Evolutionary conservation across 2,888 invertebrate species (phyloP).

Genomic region (Drosophila mimetica): DNA sequence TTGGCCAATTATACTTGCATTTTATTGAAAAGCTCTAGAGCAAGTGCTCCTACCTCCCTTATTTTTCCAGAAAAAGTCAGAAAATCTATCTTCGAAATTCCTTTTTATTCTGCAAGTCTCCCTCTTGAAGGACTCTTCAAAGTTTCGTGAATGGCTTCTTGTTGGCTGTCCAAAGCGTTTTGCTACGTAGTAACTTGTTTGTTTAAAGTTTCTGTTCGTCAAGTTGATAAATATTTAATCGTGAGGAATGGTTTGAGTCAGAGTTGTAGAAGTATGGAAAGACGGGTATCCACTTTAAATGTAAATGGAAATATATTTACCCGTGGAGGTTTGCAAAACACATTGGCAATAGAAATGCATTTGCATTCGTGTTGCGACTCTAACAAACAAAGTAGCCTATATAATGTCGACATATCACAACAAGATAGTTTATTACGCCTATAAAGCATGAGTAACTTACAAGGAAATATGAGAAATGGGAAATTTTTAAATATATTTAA

Average conservation of each 20-base stretch:
- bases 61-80: neutral
- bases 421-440: neutral
- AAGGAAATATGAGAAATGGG: neutral
- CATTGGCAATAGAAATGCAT: slow-evolving; percentile 13
- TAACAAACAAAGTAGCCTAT: neutral
- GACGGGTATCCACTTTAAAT: slow-evolving; percentile 27
- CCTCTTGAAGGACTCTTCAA: slow-evolving; percentile 8
- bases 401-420: neutral
- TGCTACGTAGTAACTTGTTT: slow-evolving; percentile 21
- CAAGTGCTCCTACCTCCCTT: slow-evolving; percentile 9
- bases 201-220: slow-evolving; percentile 29
- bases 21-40: slow-evolving; percentile 8
- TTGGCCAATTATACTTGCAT: slow-evolving; percentile 24
- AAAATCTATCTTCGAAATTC: neutral
- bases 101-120: neutral
- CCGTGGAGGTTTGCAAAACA: slow-evolving; percentile 9
- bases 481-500: too few relatives aligned
- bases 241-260: slow-evolving; percentile 15
- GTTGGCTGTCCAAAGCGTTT: slow-evolving; percentile 2
- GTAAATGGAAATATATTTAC: slow-evolving; percentile 24
- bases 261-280: slow-evolving; percentile 1
- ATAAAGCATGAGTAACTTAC: neutral
- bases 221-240: slow-evolving; percentile 46
- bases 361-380: slow-evolving; percentile 14
- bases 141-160: slow-evolving; percentile 25